These are phyloP conservation scores for Tenthredo scrophulariae DNA, from an alignment of 2,888 invertebrate genomes.

Conservation along the genomic window DNA sequence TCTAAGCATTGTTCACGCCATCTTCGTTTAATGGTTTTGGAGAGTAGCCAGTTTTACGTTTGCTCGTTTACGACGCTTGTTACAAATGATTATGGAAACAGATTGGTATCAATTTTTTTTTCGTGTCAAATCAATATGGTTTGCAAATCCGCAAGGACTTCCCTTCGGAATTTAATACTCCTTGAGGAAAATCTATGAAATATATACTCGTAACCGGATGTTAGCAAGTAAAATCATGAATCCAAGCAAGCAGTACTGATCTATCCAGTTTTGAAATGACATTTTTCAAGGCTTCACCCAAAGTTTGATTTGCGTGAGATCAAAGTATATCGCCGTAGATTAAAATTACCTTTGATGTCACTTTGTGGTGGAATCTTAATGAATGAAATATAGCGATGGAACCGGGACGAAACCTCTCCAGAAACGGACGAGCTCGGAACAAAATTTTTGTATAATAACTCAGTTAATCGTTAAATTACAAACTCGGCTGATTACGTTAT, in stretches of 20 bases:
- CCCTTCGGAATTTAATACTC: not conserved
- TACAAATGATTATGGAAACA: not conserved
- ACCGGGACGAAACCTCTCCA: conserved; percentile 23
- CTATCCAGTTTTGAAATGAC: not conserved
- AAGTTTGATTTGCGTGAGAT: not conserved
- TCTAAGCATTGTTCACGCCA: not conserved
- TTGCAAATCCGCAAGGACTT: not conserved
- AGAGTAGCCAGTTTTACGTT: conserved; percentile 41
- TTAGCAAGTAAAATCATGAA: not conserved
- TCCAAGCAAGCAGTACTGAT: not conserved
- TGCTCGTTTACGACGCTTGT: not conserved
- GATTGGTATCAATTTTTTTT: not conserved
- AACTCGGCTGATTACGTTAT: not conserved
- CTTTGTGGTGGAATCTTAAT: not conserved
- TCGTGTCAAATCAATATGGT: not conserved
- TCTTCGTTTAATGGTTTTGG: conserved; percentile 9
- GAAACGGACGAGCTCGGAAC: conserved; percentile 32
- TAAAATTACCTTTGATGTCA: conserved; percentile 14
- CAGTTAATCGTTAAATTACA: not conserved
- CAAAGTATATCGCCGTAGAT: conserved; percentile 18
- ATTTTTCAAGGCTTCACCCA: not conserved
- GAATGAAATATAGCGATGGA: not conserved
- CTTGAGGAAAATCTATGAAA: not conserved
- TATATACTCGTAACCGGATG: not conserved
- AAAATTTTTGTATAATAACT: conserved; percentile 8